Evolutionary conservation across 2,797 vertebrate species (phyloP), one percentile per base, ranked within the genome.

Genomic region (Pogoniulus pusillus): DNA sequence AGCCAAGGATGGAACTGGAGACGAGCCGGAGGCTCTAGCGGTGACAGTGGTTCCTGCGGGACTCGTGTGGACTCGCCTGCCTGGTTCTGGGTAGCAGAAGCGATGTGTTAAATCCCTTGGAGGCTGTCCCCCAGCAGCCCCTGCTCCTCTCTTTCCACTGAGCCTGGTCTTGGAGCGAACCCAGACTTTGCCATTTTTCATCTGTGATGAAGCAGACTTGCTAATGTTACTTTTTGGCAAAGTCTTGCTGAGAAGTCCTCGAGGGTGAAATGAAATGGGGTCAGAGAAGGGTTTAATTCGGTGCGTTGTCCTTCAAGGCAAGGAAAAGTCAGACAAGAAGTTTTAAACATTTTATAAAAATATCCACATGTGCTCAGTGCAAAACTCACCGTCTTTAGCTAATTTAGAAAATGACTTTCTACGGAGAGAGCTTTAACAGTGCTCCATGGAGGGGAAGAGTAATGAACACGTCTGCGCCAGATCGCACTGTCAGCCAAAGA

Each of bases 291-390:
- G 94, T 93, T 96, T 96, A 93, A 93, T 96, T 93, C 3, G 2
- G 93, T 75, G 66, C 63, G 7, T 89, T 95, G 93, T 94, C 95
- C 93, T 96, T 95, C 95, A 94, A 94, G 91, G 82, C 88, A 69
- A 89, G 41, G 34, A 81, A 93, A 94, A 95, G 91, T 93, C 94
- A 94, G 94, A 93, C 57, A 4, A 92, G 93, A 93, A 93, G 91
- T 96, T 96, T 96, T 89, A 95, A 96, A 94, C 86, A 89, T 95
- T 91, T 96, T 96, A 94, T 91, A 96, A 96, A 96, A 96, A 95
- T 96, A 96, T 41, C 96, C 84, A 93, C 94, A 90, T 95, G 90
- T 96, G 94, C 95, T 93, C 90, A 90, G 91, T 1, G 16, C 93
- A 90, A 96, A 95, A 96, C 91, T 93, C 94, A 95, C 94, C 88